phyloP scores from a whole-genome alignment of 2,113 vertebrate species.

The Urocitellus parryii region DNA sequence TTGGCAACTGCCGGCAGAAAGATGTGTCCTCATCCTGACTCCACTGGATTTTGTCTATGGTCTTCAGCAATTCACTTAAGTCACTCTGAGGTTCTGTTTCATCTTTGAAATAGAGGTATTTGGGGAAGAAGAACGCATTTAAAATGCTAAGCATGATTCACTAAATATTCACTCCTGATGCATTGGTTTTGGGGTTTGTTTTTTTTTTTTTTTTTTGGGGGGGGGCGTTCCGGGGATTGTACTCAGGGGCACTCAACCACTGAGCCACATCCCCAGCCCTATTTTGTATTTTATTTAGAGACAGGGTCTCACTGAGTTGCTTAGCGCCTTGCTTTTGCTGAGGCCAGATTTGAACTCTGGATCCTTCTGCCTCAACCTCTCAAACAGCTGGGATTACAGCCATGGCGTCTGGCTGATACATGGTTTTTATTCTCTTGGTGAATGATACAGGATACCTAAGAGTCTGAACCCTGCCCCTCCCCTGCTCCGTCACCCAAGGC shows the following conservation, averaged over 20 bases:
- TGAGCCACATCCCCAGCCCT: no score
- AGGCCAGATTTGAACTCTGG: no score
- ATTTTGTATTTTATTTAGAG: no score
- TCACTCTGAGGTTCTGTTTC: not conserved
- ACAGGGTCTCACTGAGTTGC: no score
- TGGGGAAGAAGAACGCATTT: not conserved
- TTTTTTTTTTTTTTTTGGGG: no score
- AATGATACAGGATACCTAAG: not conserved
- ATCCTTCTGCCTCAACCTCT: no score
- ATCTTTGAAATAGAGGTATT: not conserved
- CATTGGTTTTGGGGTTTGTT: no score
- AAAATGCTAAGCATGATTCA: not conserved
- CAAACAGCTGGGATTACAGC: no score
- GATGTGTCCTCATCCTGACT: not conserved
- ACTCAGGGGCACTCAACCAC: no score
- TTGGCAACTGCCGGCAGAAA: not conserved
- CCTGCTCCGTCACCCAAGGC: not conserved
- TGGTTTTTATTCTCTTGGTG: not conserved
- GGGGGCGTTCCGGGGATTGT: no score
- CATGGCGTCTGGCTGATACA: no score
- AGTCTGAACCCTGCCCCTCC: not conserved
- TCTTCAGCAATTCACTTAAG: not conserved
- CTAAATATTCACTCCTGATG: not conserved
- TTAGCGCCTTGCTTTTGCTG: no score
- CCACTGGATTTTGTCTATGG: not conserved